Evolutionary conservation across 2,888 invertebrate genomes (phyloP), one percentile per base, ranked within the genome.

Genomic region (Ichneumoninae sp.): DNA sequence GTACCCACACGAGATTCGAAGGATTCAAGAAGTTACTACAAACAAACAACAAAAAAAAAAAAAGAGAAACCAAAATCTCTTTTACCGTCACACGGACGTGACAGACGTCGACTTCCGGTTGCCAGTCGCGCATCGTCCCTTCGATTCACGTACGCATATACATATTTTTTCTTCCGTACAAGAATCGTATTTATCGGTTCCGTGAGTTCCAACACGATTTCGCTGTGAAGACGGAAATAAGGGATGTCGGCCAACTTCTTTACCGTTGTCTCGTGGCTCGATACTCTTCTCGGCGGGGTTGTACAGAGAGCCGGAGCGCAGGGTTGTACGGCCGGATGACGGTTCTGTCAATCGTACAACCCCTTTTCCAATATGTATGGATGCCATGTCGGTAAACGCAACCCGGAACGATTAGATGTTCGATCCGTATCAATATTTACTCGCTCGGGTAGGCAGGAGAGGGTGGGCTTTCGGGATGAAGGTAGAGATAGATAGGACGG

Each of bases 381-480:
- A 89, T 88, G 89, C 87, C 79, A 87, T 89, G 89, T 90, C 88
- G 88, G 90, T 90, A 91, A 92, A 92, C 90, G 91, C 88, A 83
- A 86, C 83, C 87, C 88, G 86, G 87, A 90, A 88, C 91, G 92
- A 92, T 92, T 92, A 92, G 91, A 91, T 91, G 92, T 92, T 92
- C 92, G 92, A 92, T 92, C 90, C 91, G 90, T 91, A 92, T 91
- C 91, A 92, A 93, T 92, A 92, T 92, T 93, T 92, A 91, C 91
- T 88, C 83, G 89, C 89, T 88, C 73, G 80, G 82, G 76, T 71
- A 75, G 68, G 79, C 76, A 68, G 50, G 57, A 79, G 65, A 30
- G 68, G 52, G 54, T 74, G 36, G 60, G 60, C 26, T 33, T 63
- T 30, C 30, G 50, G 79, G 75, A 79, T 71, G 66, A 82, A 47